Percentiles rank a stretch among this genome's conserved stretches.
Evolutionary conservation across 2,113 vertebrate species (phyloP).

Genomic region (Tilapia sparmanii): DNA sequence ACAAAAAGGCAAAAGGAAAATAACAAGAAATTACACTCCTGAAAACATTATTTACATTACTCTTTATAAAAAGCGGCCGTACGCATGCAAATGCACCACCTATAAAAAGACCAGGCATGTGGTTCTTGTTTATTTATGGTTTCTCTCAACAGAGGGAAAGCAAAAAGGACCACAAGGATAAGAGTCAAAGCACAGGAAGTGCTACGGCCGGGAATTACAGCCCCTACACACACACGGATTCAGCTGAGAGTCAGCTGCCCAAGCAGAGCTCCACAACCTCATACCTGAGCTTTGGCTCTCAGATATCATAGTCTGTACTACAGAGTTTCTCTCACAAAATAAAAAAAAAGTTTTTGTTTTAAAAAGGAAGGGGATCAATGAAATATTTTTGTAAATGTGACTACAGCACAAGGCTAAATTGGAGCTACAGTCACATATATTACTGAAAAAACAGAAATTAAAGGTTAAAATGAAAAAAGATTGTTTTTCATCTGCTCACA

Average conservation of each 20-base stretch:
- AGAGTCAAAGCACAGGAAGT: conserved; percentile 14
- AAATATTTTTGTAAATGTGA: background rate
- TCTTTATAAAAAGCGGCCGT: background rate
- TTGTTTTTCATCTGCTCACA: background rate
- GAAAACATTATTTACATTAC: background rate
- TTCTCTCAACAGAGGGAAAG: background rate
- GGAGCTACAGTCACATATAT: background rate
- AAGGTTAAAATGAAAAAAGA: background rate
- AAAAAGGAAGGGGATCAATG: background rate
- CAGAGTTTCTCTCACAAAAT: background rate
- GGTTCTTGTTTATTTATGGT: conserved; percentile 33
- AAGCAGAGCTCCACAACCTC: background rate
- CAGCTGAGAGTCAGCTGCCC: conserved; percentile 52
- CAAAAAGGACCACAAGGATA: conserved; percentile 4
- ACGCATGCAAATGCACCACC: background rate
- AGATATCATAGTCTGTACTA: background rate
- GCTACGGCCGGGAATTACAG: conserved; percentile 13
- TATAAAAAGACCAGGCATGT: conserved; percentile 12
- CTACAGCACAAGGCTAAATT: background rate
- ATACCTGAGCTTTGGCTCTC: conserved; percentile 8
- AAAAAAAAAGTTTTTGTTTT: background rate
- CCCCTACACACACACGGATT: conserved; percentile 26
- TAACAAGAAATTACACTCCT: background rate
- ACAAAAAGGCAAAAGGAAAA: background rate
- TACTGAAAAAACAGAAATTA: background rate